These are phyloP conservation scores for Danio jaintianensis DNA, from an alignment of 2,797 vertebrate species.

Conservation along the genomic window DNA sequence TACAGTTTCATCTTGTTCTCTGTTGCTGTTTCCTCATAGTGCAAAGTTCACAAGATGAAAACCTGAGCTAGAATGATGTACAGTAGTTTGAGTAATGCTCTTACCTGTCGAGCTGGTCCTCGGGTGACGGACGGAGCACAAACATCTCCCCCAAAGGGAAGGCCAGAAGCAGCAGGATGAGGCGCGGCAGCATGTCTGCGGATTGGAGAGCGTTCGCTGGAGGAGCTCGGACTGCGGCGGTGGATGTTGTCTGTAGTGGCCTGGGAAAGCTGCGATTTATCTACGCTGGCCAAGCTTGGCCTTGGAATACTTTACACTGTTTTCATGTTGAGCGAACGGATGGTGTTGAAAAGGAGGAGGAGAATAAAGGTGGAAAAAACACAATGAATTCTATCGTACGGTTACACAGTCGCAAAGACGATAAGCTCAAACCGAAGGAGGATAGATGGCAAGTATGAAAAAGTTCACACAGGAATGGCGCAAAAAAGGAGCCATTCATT, in stretches of 20 bases:
- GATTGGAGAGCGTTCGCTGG: too few species aligned
- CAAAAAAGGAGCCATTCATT: constrained; percentile 9
- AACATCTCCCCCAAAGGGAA: constrained; percentile 67
- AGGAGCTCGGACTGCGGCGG: too few species aligned
- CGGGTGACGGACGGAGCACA: constrained; percentile 67
- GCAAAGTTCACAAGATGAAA: too few species aligned
- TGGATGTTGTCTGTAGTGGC: constrained; percentile 67
- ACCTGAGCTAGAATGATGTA: too few species aligned
- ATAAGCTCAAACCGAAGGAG: constrained; percentile 52
- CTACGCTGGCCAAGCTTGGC: constrained; percentile 70
- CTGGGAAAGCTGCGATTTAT: constrained; percentile 82
- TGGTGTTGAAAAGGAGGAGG: constrained; percentile 65
- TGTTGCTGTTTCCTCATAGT: too few species aligned
- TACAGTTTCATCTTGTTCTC: too few species aligned
- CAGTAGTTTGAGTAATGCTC: too few species aligned
- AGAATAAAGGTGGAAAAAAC: constrained; percentile 50
- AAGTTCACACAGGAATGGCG: not conserved
- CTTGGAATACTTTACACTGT: constrained; percentile 84
- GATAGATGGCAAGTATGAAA: not conserved
- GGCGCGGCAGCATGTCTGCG: constrained; percentile 66
- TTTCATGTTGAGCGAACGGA: constrained; percentile 74
- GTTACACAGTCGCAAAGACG: constrained; percentile 13
- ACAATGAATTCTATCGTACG: constrained; percentile 21
- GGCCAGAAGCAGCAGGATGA: constrained; percentile 62
- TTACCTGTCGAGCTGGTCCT: constrained; percentile 72